Base-by-base conservation (phyloP, 2,113 vertebrate species). In the Corydoras maculifer region DNA sequence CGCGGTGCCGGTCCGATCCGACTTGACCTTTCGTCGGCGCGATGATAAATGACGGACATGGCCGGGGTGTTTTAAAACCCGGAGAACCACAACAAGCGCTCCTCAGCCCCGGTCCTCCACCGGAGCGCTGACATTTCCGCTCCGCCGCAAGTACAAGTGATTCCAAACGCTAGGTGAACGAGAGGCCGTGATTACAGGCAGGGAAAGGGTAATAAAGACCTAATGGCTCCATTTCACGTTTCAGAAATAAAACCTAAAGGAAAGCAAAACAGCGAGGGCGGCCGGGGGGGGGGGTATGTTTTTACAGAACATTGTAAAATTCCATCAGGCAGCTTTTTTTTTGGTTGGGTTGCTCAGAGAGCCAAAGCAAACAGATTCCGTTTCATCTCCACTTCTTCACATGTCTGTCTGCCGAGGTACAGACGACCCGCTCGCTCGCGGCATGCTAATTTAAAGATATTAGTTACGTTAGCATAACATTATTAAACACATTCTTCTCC, bases 1-100 rank as follows among this genome's bases (percentile, higher is more conserved):
- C 80, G 76, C 76, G 77, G 77, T 73, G 35, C 68, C 25, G 75
- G 62, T 49, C 50, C 15, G 54, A 51, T 48, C 53, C 60, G 68
- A 77, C 80, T 80, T 87, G 86, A 90, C 85, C 87, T 89, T 89
- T 88, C 49, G 72, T 81, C 74, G 73, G 81, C 70, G 80, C 77
- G 74, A 74, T 43, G 77, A 85, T 85, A 82, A 83, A 87, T 78
- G 73, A 76, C 82, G 80, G 82, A 77, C 78, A 77, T 49, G 29
- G 75, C 77, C 14, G 77, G 60, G 65, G 80, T 81, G 82, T 88
- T 86, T 86, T 82, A 81, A 59, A n/a, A 25, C 55, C 51, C 35
- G 29, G 18, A 58, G 3, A 54, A 62, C 59, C 73, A 71, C 61
- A 51, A 29, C 29, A 53, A 14, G 25, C 58, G 65, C 48, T 57